A percentile compares a stretch with the other conserved stretches of the same genome.
Conservation (phyloP, 2,113 vertebrate species). For the Corythornis vintsioides region DNA sequence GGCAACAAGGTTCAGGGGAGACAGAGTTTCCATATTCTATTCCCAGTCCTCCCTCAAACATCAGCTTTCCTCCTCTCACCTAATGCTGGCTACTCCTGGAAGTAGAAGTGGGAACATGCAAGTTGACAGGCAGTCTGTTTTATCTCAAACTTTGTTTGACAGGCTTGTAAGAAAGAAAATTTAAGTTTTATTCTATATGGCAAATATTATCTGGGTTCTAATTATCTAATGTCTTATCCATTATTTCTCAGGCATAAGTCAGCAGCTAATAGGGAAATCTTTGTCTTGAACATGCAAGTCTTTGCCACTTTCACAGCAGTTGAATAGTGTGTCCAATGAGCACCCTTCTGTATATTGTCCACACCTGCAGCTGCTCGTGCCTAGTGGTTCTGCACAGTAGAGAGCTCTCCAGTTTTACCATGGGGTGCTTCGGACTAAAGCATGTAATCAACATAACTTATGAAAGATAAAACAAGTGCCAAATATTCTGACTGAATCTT, state of each 20-base stretch:
- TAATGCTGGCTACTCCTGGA: neutral
- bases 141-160: too few relatives aligned
- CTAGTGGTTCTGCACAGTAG: neutral
- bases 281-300: too few relatives aligned
- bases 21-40: neutral
- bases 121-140: too few relatives aligned
- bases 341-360: neutral
- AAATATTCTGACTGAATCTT: neutral
- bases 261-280: too few relatives aligned
- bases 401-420: neutral
- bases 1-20: neutral
- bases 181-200: too few relatives aligned
- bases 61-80: neutral
- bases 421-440: neutral
- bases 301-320: neutral
- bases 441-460: neutral
- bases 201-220: too few relatives aligned
- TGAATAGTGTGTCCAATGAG: neutral
- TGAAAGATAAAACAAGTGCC: neutral
- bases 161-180: too few relatives aligned
- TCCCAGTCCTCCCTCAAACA: neutral
- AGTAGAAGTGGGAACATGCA: neutral
- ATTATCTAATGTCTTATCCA: too few relatives aligned
- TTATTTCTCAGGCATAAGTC: too few relatives aligned
- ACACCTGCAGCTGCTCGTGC: rapidly evolving